Conservation (phyloP, 1,140 invertebrate species). For the Trigoniulus corallinus region DNA sequence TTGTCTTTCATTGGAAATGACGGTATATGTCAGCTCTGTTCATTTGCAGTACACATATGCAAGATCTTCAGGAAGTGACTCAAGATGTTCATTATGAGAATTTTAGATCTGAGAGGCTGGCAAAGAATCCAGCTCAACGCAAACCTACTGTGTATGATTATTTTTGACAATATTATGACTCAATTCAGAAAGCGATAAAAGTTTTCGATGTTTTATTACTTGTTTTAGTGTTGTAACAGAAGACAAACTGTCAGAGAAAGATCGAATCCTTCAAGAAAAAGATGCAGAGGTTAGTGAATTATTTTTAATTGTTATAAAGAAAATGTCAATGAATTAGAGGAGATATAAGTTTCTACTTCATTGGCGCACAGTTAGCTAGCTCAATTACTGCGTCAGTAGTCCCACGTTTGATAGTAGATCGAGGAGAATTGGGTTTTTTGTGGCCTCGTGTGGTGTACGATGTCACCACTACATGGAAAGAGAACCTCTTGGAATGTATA, state of each 20-base stretch:
- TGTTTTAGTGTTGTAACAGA: slow-evolving; percentile 4
- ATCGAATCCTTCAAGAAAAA: slow-evolving; percentile 70
- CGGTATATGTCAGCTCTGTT: not conserved
- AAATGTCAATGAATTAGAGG: no score
- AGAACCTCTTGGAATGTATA: no score
- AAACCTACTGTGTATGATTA: not conserved
- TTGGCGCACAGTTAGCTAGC: no score
- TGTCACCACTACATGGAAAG: no score
- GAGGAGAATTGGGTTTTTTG: no score
- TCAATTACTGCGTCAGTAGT: no score
- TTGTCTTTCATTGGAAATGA: not conserved
- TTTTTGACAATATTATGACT: not conserved
- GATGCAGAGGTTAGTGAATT: slow-evolving; percentile 40
- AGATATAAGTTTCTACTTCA: no score
- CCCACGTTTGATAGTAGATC: no score
- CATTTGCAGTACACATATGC: slow-evolving; percentile 27
- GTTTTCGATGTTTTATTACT: not conserved
- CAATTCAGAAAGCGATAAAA: not conserved
- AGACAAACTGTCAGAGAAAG: slow-evolving; percentile 40
- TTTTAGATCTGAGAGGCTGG: slow-evolving; percentile 27
- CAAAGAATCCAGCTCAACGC: slow-evolving; percentile 11
- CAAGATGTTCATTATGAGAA: slow-evolving; percentile 39
- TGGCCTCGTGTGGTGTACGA: no score
- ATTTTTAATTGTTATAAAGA: no score
- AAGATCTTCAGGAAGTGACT: slow-evolving; percentile 37